Evolutionary conservation across 2,888 invertebrate species (phyloP).

Genomic region (Parnassius smintheus): DNA sequence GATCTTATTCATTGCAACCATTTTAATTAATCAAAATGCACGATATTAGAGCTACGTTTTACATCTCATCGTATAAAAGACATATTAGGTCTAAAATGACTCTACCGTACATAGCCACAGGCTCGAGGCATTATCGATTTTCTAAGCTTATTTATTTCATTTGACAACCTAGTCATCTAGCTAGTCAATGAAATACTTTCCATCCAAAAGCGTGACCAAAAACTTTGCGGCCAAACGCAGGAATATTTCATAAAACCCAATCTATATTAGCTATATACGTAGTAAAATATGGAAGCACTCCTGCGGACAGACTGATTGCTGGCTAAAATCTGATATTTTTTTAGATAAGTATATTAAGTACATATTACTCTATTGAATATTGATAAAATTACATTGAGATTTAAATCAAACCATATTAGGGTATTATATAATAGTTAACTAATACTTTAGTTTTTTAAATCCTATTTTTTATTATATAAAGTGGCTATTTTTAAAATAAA

Average conservation of each 20-base stretch:
- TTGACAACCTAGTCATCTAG: slow-evolving; percentile 12
- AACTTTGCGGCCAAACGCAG: slow-evolving; percentile 44
- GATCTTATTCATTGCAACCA: too few relatives aligned
- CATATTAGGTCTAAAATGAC: slow-evolving; percentile 2
- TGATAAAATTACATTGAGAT: neutral
- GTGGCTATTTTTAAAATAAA: neutral
- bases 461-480: slow-evolving; percentile 6
- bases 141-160: slow-evolving; percentile 8
- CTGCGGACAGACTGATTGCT: slow-evolving; percentile 78
- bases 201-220: slow-evolving; percentile 57
- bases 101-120: slow-evolving; percentile 3
- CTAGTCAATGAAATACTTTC: slow-evolving; percentile 55
- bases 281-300: slow-evolving; percentile 79
- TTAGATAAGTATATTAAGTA: slow-evolving; percentile 27
- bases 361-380: slow-evolving; percentile 14
- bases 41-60: slow-evolving; percentile 4
- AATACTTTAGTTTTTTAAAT: neutral
- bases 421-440: neutral
- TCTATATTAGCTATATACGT: slow-evolving; percentile 67
- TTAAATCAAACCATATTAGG: neutral
- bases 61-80: slow-evolving; percentile 2
- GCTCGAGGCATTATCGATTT: slow-evolving; percentile 2
- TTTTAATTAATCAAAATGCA: neutral
- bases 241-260: slow-evolving; percentile 61
- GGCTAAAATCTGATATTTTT: slow-evolving; percentile 47